Evolutionary conservation across 2,888 invertebrate species (phyloP), one percentile per base, ranked within the genome.

Genomic region (Mystacides longicornis): DNA sequence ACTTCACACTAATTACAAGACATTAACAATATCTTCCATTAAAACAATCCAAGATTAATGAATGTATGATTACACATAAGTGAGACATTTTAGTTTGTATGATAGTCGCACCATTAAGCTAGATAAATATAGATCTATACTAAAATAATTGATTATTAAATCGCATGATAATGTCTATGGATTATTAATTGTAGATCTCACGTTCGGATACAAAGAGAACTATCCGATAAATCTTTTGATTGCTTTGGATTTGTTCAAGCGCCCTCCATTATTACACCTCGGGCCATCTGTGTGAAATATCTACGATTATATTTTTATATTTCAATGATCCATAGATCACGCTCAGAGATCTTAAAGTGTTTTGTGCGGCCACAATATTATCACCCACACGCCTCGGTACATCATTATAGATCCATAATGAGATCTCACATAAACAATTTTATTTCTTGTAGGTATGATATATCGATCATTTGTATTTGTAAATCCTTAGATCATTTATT

Each of bases 271-370:
- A 16, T 37, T 37, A 14, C 3, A 16, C 37, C 37, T 14, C 37
- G 37, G 37, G 37, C 37, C n/a, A 37, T 37, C 37, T 37, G 16
- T n/a, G n/a, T 37, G 37, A 37, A 37, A 37, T 37, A 37, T 14
- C 7, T 37, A 37, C 16, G 14, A 37, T 37, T 37, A 37, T 37
- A 37, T 37, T 37, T 37, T 37, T 37, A 37, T 37, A n/a, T n/a
- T n/a, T 37, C 37, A 37, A 37, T 37, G 37, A 37, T 37, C 37
- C 37, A 37, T 37, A 37, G 37, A 37, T 37, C 37, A 37, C 37
- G 37, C 14, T 3, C 3, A 37, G 37, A n/a, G n/a, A n/a, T n/a
- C n/a, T n/a, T n/a, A n/a, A n/a, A n/a, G n/a, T 37, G 16, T 37
- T 37, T 37, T 37, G 37, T 37, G 14, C 14, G 11, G 5, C 7